Percentiles rank a stretch among this genome's conserved stretches.
phyloP scores from a whole-genome alignment of 1,140 invertebrate species.

The Bicyclus anynana region DNA sequence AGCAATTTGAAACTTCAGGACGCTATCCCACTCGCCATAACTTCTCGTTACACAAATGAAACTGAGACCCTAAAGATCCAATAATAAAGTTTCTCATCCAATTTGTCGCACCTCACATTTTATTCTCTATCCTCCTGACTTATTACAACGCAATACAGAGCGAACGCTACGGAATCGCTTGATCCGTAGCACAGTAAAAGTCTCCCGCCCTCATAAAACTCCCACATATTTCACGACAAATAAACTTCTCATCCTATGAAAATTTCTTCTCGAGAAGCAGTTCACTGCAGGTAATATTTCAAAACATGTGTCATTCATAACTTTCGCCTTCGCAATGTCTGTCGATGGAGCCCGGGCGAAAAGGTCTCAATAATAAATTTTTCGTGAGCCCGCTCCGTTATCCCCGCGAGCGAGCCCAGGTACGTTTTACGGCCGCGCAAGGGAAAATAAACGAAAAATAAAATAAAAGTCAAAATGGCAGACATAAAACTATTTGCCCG shows the following conservation, averaged over 20 bases:
- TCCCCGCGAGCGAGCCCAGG: constrained; percentile 66
- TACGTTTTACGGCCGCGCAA: constrained; percentile 74
- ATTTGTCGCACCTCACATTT: constrained; percentile 68
- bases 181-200: constrained; percentile 69
- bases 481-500: constrained; percentile 72
- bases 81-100: constrained; percentile 65
- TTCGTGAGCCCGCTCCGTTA: constrained; percentile 70
- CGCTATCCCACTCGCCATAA: constrained; percentile 12
- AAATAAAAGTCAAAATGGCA: constrained; percentile 76
- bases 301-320: constrained; percentile 77
- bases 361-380: constrained; percentile 77
- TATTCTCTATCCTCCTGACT: constrained; percentile 53
- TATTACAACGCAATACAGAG: constrained; percentile 63
- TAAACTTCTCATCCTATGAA: constrained; percentile 73
- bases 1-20: constrained; percentile 5
- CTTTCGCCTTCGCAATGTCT: constrained; percentile 75
- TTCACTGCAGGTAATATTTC: constrained; percentile 75
- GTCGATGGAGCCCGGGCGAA: constrained; percentile 72
- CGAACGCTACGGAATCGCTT: constrained; percentile 65
- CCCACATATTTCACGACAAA: constrained; percentile 74
- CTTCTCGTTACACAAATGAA: constrained; percentile 19
- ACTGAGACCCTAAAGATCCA: constrained; percentile 33
- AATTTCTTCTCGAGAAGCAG: constrained; percentile 65
- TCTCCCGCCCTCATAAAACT: constrained; percentile 66
- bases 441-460: constrained; percentile 76